A percentile compares a stretch with the other conserved stretches of the same genome.
phyloP scores from a whole-genome alignment of 2,113 vertebrate genomes.

The Nasalis larvatus region DNA sequence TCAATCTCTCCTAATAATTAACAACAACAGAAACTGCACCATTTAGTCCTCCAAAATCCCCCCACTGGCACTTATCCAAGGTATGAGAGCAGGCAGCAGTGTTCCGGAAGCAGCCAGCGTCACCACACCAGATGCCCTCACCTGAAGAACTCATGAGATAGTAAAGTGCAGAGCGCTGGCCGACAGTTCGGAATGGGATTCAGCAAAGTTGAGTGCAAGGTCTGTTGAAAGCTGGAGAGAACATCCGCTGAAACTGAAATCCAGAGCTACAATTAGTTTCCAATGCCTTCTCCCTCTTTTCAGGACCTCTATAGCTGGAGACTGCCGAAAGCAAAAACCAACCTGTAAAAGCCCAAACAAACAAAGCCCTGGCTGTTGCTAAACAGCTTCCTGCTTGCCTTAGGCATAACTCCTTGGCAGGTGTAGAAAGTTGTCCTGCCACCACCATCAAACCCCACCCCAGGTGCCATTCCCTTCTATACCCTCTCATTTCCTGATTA shows the following conservation, averaged over 20 bases:
- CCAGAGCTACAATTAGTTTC: slow-evolving; percentile 79
- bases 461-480: background rate
- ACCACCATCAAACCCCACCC: background rate
- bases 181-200: slow-evolving; percentile 88
- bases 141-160: slow-evolving; percentile 96
- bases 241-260: slow-evolving; percentile 86
- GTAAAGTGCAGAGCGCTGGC: slow-evolving; percentile 87
- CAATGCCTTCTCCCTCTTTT: slow-evolving; percentile 31
- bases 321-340: slow-evolving; percentile 48
- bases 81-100: background rate
- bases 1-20: background rate
- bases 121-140: slow-evolving; percentile 70
- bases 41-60: background rate
- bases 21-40: no score
- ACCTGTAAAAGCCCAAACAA: slow-evolving; percentile 72
- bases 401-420: background rate
- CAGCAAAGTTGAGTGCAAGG: slow-evolving; percentile 88
- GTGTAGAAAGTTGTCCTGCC: background rate
- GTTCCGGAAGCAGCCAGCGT: background rate
- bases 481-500: background rate
- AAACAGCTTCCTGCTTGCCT: background rate
- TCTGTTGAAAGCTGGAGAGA: slow-evolving; percentile 88
- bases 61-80: accelerated
- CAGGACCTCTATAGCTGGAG: slow-evolving; percentile 43
- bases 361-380: slow-evolving; percentile 59